A percentile compares a stretch with the other conserved stretches of the same genome.
Conservation (phyloP, 2,113 vertebrate genomes). For the Actinemys pallida region DNA sequence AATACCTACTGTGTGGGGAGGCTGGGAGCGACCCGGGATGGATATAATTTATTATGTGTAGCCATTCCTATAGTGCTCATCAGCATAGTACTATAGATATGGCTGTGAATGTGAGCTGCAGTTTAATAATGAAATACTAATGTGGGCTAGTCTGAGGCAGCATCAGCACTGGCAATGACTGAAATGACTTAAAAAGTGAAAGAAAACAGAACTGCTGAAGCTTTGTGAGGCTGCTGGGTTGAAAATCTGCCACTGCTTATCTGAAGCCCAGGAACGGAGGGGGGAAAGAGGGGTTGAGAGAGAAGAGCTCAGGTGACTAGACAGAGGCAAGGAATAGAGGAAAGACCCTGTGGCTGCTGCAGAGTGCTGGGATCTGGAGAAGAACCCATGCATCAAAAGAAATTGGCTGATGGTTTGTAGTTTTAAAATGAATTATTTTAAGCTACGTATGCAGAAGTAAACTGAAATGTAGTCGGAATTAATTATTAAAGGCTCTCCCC, state of each 20-base stretch:
- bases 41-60: conserved; percentile 70
- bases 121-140: conserved; percentile 74
- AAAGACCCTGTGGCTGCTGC: not conserved
- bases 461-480: conserved; percentile 40
- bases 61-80: conserved; percentile 45
- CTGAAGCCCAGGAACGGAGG: not conserved
- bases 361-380: not conserved
- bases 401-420: not conserved
- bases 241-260: not conserved
- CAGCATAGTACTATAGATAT: conserved; percentile 27
- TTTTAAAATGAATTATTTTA: not conserved
- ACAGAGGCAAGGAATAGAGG: not conserved
- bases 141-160: conserved; percentile 16
- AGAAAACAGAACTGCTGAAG: not conserved
- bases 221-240: not conserved
- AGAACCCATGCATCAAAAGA: not conserved
- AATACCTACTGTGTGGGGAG: conserved; percentile 33
- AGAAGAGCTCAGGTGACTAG: not conserved
- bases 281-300: not conserved
- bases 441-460: not conserved
- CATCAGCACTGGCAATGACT: conserved; percentile 17
- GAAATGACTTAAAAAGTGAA: conserved; percentile 32
- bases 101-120: conserved; percentile 62
- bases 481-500: conserved; percentile 18
- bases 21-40: conserved; percentile 12